Conservation (phyloP, 2,888 invertebrate species). For the Operophtera brumata region DNA sequence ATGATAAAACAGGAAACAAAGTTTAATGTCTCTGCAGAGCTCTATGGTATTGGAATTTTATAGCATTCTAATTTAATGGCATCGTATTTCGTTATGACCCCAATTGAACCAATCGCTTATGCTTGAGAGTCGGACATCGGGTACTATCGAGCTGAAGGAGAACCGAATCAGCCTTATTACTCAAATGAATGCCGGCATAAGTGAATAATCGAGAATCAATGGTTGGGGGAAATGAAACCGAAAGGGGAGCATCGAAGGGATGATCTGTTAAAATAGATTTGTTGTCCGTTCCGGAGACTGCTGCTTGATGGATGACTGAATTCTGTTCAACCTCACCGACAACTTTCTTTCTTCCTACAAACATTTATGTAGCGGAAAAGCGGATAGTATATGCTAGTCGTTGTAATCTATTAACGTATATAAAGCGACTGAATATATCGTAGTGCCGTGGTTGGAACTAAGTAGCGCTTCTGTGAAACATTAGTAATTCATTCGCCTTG, state of each 20-base stretch:
- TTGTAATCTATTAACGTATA: constrained; percentile 49
- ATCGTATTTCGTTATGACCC: not conserved
- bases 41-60: not conserved
- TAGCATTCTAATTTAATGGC: not conserved
- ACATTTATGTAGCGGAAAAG: constrained; percentile 25
- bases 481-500: constrained; percentile 42
- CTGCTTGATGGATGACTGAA: constrained; percentile 71
- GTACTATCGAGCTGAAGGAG: constrained; percentile 19
- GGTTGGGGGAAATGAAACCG: constrained; percentile 50
- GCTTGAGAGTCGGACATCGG: not conserved
- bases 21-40: too few species aligned
- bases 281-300: constrained; percentile 68
- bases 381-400: constrained; percentile 56
- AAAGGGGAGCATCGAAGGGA: constrained; percentile 69
- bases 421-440: constrained; percentile 68
- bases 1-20: too few species aligned
- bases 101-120: not conserved
- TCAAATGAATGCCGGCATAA: constrained; percentile 38
- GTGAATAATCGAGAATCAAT: constrained; percentile 44
- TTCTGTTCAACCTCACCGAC: constrained; percentile 58
- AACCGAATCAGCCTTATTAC: constrained; percentile 28
- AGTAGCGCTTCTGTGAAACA: constrained; percentile 39
- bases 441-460: constrained; percentile 41
- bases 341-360: constrained; percentile 41
- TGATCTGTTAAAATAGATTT: constrained; percentile 76